Base-by-base conservation (phyloP, 2,797 vertebrate genomes). In the Tapirus indicus region DNA sequence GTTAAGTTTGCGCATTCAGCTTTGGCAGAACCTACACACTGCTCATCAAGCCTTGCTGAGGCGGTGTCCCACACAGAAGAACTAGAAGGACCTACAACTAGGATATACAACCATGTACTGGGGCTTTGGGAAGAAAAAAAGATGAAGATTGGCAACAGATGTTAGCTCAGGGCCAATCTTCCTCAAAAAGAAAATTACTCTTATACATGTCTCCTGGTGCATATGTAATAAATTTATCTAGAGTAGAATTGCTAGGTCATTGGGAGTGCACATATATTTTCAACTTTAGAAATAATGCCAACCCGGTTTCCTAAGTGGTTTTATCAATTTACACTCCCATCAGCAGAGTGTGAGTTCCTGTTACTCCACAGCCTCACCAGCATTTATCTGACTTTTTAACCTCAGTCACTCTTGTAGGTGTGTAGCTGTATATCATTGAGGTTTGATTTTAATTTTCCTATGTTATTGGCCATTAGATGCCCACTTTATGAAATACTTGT, bases 341-440 rank as follows among this genome's bases (percentile, higher is more conserved):
- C 62, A 29, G 58, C 62, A 96, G 35, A 64, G 18, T 10, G 5
- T 74, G 25, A 56, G 64, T 38, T 77, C 82, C 32, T 96, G 16
- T 69, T 83, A 62, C 18, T 64, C 29, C 27, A n/a, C 0, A 27
- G 69, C 9, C 18, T 92, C 62, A 41, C 29, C n/a, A n/a, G 10
- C 49, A 56, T 66, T 68, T 41, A 58, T 5, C 14, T 54, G 38
- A 7, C 41, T 68, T 91, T 80, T 87, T 82, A 14, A 94, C 49
- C 85, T 95, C 54, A 72, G 54, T 66, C 90, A 85, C 75, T 86
- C 92, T 68, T n/a, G 32, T n/a, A n/a, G 52, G 32, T 88, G 6
- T 77, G 18, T 32, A 35, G 7, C 14, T 9, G 10, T 41, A 13
- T 78, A 32, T 35, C 9, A 56, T 1, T 64, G 54, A 79, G 13